A percentile compares a stretch with the other conserved stretches of the same genome.
phyloP scores from a whole-genome alignment of 2,797 vertebrate species.

The Sebastes alutus region DNA sequence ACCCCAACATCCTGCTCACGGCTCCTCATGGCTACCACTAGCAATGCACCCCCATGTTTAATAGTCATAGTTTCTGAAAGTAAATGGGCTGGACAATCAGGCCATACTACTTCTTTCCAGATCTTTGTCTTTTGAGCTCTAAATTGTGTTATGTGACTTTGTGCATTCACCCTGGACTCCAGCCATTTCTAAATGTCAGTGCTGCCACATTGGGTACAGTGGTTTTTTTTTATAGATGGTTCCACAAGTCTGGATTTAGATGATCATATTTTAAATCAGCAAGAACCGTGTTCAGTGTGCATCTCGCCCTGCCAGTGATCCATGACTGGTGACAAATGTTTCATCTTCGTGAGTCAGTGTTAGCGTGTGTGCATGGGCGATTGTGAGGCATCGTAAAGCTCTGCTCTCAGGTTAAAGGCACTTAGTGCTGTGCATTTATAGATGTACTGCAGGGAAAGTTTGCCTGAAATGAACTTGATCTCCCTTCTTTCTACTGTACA shows the following conservation, averaged over 20 bases:
- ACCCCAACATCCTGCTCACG: neutral
- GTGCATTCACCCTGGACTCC: slow-evolving; percentile 1
- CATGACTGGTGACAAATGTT: slow-evolving; percentile 1
- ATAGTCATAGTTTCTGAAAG: neutral
- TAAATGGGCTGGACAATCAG: neutral
- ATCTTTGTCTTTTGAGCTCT: neutral
- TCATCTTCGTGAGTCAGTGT: slow-evolving; percentile 1
- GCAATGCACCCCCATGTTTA: neutral
- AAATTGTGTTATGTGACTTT: neutral
- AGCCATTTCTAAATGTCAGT: slow-evolving; percentile 34
- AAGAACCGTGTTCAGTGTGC: neutral
- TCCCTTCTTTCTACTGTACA: neutral
- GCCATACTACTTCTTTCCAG: neutral
- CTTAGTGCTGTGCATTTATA: neutral
- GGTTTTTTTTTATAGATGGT: neutral
- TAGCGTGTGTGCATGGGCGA: neutral
- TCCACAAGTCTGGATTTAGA: neutral
- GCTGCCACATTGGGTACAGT: neutral
- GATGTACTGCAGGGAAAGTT: neutral
- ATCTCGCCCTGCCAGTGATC: neutral
- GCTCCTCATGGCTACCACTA: neutral
- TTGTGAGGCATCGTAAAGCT: neutral
- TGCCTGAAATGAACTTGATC: neutral
- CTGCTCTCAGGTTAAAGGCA: neutral
- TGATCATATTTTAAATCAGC: neutral